Evolutionary conservation across 2,113 vertebrate genomes (phyloP).

Genomic region (Peucedramus taeniatus): DNA sequence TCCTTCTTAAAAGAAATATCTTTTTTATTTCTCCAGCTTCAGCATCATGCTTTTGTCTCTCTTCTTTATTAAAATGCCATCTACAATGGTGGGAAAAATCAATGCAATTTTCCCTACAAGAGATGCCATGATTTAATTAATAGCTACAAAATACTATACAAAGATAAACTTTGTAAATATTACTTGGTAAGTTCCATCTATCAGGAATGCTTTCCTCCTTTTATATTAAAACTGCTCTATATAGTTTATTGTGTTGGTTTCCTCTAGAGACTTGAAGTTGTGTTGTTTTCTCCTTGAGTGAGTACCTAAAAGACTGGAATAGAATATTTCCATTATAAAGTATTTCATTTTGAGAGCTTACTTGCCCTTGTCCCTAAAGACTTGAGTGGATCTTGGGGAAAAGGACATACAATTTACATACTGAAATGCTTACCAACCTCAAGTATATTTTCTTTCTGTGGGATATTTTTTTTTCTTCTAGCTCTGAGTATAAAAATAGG

Average conservation of each 20-base stretch:
- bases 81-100: neutral
- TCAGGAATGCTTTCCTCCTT: neutral
- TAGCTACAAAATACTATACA: neutral
- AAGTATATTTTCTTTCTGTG: neutral
- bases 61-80: neutral
- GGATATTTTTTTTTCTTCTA: neutral
- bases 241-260: neutral
- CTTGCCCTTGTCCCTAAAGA: neutral
- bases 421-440: neutral
- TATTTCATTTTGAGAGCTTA: constrained; percentile 11
- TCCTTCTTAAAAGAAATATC: neutral
- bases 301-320: neutral
- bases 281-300: neutral
- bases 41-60: neutral
- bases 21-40: neutral
- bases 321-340: constrained; percentile 3
- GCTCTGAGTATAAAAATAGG: neutral
- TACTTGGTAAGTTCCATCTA: neutral
- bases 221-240: neutral
- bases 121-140: constrained; percentile 4
- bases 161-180: neutral
- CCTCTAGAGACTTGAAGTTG: neutral
- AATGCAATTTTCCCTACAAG: neutral
- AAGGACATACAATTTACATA: neutral
- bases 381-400: neutral